Conservation (phyloP, 64 coral and sea anemone genomes). For the Trachythela sp. region DNA sequence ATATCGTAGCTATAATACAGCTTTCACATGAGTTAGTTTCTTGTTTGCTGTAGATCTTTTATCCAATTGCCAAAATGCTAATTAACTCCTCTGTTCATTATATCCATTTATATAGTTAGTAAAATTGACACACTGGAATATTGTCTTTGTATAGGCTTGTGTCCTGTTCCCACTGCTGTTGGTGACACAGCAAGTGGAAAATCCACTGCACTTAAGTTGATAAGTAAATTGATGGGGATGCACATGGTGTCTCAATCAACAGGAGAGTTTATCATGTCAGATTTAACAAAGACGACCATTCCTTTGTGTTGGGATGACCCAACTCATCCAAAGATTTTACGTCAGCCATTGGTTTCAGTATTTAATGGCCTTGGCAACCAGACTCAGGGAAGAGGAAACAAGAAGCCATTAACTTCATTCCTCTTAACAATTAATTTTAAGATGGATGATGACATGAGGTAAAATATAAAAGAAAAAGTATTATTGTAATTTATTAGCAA, state of each 20-base stretch:
- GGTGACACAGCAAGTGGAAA: neutral
- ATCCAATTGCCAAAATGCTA: no score
- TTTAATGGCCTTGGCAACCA: neutral
- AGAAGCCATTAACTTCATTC: neutral
- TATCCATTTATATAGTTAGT: no score
- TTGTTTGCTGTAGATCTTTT: no score
- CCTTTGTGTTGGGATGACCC: neutral
- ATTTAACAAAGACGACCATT: neutral
- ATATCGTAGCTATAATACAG: no score
- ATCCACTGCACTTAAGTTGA: neutral
- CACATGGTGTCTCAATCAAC: neutral
- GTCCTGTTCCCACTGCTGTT: neutral
- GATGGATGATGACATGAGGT: no score
- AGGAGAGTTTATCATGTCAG: neutral
- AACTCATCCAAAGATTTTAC: neutral
- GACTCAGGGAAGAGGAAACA: neutral
- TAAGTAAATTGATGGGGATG: constrained; percentile 2
- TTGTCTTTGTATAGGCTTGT: neutral
- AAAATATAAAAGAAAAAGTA: no score
- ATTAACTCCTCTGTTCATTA: no score
- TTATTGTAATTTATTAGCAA: no score
- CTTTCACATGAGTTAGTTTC: no score
- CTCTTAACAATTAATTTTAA: no score
- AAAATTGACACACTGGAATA: no score
- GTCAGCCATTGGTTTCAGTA: no score